Percentiles rank a stretch among this genome's conserved stretches.
Evolutionary conservation across 2,888 invertebrate species (phyloP).

Genomic region (Alloplasta piceator): DNA sequence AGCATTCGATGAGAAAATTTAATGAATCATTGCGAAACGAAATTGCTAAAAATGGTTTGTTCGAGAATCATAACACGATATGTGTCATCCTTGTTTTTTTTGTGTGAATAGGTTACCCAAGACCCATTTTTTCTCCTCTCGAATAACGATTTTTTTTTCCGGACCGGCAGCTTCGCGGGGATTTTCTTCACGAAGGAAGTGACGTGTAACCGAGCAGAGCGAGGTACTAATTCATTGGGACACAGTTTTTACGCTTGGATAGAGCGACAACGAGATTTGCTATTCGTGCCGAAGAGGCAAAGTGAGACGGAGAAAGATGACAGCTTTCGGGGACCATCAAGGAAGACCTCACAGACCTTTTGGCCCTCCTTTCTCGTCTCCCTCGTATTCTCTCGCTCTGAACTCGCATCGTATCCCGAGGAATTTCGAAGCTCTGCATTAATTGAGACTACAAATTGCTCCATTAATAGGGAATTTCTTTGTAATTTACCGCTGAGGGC

Average conservation of each 20-base stretch:
- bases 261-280: constrained; percentile 51
- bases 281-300: constrained; percentile 31
- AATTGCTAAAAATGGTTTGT: not conserved
- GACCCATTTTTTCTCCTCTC: constrained; percentile 18
- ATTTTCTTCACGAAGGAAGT: constrained; percentile 51
- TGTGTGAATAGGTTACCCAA: constrained; percentile 17
- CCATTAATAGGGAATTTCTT: constrained; percentile 66
- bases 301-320: constrained; percentile 34
- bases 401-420: constrained; percentile 50
- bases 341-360: constrained; percentile 61
- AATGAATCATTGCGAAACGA: not conserved
- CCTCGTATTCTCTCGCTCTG: constrained; percentile 20
- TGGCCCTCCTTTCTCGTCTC: constrained; percentile 20
- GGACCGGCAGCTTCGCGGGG: constrained; percentile 1
- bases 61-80: not conserved
- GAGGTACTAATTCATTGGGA: constrained; percentile 64
- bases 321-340: constrained; percentile 49
- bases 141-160: constrained; percentile 30
- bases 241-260: constrained; percentile 64
- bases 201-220: constrained; percentile 62
- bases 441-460: constrained; percentile 69
- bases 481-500: constrained; percentile 53
- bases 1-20: constrained; percentile 1
- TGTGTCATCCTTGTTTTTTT: constrained; percentile 15
- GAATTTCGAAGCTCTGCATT: constrained; percentile 61